phyloP scores from a whole-genome alignment of 1,140 invertebrate genomes.

The Metopolophium dirhodum region DNA sequence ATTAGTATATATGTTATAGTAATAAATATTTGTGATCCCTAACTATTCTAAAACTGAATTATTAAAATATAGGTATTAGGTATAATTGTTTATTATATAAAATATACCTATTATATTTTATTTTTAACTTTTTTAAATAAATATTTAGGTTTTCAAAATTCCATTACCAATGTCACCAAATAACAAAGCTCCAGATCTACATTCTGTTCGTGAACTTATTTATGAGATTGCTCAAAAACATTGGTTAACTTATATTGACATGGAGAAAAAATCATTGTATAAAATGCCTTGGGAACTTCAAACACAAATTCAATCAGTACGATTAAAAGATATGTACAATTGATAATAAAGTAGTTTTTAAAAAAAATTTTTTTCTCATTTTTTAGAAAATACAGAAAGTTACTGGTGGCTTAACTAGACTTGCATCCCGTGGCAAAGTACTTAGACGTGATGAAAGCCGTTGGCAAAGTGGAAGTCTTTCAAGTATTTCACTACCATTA shows the following conservation, averaged over 20 bases:
- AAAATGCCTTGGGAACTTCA: conserved; percentile 89
- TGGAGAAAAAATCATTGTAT: conserved; percentile 84
- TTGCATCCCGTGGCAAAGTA: conserved; percentile 87
- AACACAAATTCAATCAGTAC: conserved; percentile 86
- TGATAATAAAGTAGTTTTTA: conserved; percentile 61
- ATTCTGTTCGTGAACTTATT: conserved; percentile 79
- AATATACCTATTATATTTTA: background rate
- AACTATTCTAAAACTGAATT: background rate
- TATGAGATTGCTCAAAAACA: conserved; percentile 84
- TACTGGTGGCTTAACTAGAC: conserved; percentile 85
- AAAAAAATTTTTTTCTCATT: conserved; percentile 55
- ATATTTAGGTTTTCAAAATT: conserved; percentile 55
- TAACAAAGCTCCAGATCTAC: conserved; percentile 81
- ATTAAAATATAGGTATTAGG: background rate
- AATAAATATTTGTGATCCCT: background rate
- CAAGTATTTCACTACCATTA: conserved; percentile 65
- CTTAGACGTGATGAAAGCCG: conserved; percentile 68
- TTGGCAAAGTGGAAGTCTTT: conserved; percentile 55
- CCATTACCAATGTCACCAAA: conserved; percentile 70
- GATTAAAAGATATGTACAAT: background rate
- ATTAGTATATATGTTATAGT: background rate
- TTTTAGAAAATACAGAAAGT: conserved; percentile 88
- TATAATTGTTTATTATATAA: background rate
- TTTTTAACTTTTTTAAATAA: background rate
- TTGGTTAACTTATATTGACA: conserved; percentile 90